These are phyloP conservation scores for Hipparchia sbordonii DNA, from an alignment of 2,888 invertebrate genomes.

Conservation along the genomic window DNA sequence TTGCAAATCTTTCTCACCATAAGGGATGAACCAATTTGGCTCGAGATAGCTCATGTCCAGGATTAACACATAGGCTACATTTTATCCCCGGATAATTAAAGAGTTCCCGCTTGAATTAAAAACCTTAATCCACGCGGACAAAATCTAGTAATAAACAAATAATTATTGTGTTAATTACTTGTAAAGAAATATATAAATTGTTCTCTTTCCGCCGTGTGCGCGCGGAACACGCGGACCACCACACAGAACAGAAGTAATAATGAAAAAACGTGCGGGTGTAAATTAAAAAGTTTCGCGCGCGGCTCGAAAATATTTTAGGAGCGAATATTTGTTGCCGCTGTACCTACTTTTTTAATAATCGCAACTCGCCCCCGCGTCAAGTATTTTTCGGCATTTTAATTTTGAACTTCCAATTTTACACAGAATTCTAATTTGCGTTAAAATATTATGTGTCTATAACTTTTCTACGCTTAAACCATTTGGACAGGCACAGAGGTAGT, in stretches of 20 bases:
- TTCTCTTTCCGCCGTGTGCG: neutral
- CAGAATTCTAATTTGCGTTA: neutral
- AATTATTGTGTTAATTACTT: neutral
- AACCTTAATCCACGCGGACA: too few relatives aligned
- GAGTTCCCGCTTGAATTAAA: too few relatives aligned
- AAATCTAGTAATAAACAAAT: too few relatives aligned
- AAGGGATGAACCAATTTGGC: too few relatives aligned
- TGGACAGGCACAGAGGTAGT: too few relatives aligned
- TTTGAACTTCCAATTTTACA: neutral
- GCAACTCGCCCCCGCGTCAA: slow-evolving; percentile 12
- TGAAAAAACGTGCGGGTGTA: slow-evolving; percentile 10
- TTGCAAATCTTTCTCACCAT: too few relatives aligned
- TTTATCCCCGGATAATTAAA: too few relatives aligned
- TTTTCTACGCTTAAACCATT: too few relatives aligned
- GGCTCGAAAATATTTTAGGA: slow-evolving; percentile 14
- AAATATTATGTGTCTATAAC: neutral
- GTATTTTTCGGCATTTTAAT: slow-evolving; percentile 11
- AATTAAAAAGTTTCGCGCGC: slow-evolving; percentile 21
- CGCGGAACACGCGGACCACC: slow-evolving; percentile 4
- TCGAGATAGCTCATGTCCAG: too few relatives aligned
- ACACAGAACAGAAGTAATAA: slow-evolving; percentile 13
- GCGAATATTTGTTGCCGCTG: slow-evolving; percentile 18
- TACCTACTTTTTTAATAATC: slow-evolving; percentile 21
- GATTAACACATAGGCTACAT: too few relatives aligned
- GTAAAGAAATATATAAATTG: neutral